A percentile compares a stretch with the other conserved stretches of the same genome.
Conservation (phyloP, 2,113 vertebrate species). For the Hiodon tergisus region DNA sequence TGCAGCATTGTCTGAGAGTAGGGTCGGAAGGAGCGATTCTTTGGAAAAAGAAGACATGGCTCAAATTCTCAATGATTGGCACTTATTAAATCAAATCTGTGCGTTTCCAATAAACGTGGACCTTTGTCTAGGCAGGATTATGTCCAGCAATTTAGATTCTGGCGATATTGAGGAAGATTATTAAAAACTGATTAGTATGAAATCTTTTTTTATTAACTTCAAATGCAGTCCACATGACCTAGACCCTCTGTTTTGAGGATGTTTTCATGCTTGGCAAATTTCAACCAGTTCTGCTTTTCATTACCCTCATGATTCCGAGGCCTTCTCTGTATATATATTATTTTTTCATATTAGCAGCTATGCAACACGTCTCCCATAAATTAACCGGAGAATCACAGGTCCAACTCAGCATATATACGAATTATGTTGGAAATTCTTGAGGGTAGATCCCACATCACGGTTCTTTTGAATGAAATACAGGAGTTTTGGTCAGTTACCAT, state of each 20-base stretch:
- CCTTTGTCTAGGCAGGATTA: not conserved
- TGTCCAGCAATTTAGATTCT: not conserved
- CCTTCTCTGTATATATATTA: slow-evolving; percentile 5
- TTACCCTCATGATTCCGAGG: not conserved
- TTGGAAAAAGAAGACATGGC: not conserved
- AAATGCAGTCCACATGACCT: slow-evolving; percentile 9
- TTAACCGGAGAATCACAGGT: not conserved
- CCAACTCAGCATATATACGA: not conserved
- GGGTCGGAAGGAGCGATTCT: not conserved
- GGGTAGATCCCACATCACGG: too few species aligned
- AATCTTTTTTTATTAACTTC: slow-evolving; percentile 20
- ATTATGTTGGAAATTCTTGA: not conserved
- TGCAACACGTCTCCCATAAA: not conserved
- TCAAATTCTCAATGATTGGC: slow-evolving; percentile 16
- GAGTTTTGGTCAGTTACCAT: too few species aligned
- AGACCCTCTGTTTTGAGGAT: not conserved
- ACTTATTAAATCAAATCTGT: slow-evolving; percentile 16
- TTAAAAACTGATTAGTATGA: slow-evolving; percentile 24
- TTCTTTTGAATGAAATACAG: too few species aligned
- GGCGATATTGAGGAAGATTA: slow-evolving; percentile 19
- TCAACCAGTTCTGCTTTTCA: slow-evolving; percentile 1
- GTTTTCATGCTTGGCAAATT: slow-evolving; percentile 1
- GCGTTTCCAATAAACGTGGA: slow-evolving; percentile 17
- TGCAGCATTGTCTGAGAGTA: not conserved
- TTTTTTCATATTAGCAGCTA: not conserved